Evolutionary conservation across 2,888 invertebrate species (phyloP).

Genomic region (Drosophila lutescens): DNA sequence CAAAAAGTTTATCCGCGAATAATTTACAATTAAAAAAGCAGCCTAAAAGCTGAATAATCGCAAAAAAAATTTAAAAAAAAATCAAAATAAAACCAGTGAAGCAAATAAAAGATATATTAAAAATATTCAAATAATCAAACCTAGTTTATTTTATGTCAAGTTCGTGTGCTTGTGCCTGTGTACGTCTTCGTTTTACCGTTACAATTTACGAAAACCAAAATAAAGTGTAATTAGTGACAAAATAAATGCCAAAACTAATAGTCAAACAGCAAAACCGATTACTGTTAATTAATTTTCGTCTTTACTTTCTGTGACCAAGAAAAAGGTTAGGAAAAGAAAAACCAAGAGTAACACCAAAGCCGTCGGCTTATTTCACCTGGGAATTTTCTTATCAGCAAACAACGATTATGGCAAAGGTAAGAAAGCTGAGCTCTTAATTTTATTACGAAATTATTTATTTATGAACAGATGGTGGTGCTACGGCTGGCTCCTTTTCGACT

Average conservation of each 20-base stretch:
- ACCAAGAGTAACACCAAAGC: conserved; percentile 21
- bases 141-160: background rate
- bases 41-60: conserved; percentile 14
- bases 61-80: conserved; percentile 38
- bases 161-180: conserved; percentile 16
- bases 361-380: conserved; percentile 52
- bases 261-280: conserved; percentile 32
- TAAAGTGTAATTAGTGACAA: conserved; percentile 32
- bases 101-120: background rate
- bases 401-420: conserved; percentile 76
- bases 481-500: background rate
- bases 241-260: conserved; percentile 29
- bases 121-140: background rate
- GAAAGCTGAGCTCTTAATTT: conserved; percentile 59
- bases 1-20: conserved; percentile 11
- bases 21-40: conserved; percentile 2
- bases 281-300: conserved; percentile 48
- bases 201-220: conserved; percentile 23
- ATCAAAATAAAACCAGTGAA: conserved; percentile 12
- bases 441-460: conserved; percentile 71
- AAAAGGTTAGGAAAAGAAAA: conserved; percentile 6
- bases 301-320: conserved; percentile 18
- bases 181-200: conserved; percentile 30
- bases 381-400: conserved; percentile 47
- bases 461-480: conserved; percentile 26